Conservation (phyloP, 2,888 invertebrate species). For the Cylloceria caligata region DNA sequence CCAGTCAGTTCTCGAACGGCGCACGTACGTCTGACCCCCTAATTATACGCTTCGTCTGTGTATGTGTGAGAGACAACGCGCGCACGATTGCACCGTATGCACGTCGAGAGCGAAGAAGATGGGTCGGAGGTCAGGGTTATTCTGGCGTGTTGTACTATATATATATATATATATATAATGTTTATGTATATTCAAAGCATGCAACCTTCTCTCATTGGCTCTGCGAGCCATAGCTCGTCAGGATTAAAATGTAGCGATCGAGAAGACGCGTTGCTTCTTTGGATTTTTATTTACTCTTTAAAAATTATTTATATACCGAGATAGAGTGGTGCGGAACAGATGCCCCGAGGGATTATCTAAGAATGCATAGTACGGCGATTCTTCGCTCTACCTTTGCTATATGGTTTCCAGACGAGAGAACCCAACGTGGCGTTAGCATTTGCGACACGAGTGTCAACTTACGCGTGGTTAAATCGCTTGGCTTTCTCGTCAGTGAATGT, state of each 20-base stretch:
- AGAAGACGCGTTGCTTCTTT: slow-evolving; percentile 15
- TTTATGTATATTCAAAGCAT: slow-evolving; percentile 1
- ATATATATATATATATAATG: not conserved
- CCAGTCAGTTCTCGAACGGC: slow-evolving; percentile 62
- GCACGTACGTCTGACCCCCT: slow-evolving; percentile 78
- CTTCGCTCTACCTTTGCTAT: not conserved
- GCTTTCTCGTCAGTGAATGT: slow-evolving; percentile 4
- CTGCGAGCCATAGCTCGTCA: not conserved
- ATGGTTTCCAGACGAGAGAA: slow-evolving; percentile 40
- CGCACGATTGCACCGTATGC: slow-evolving; percentile 46
- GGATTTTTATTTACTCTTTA: not conserved
- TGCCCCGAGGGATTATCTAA: slow-evolving; percentile 30
- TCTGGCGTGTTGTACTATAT: slow-evolving; percentile 37
- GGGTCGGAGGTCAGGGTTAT: slow-evolving; percentile 82
- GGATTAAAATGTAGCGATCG: slow-evolving; percentile 16
- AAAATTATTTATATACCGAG: slow-evolving; percentile 25
- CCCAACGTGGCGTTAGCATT: slow-evolving; percentile 25
- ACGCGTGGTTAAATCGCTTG: slow-evolving; percentile 48
- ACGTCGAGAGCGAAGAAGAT: slow-evolving; percentile 67
- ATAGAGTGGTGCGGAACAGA: not conserved
- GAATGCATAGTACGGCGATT: not conserved
- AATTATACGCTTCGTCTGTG: slow-evolving; percentile 80
- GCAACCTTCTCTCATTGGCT: slow-evolving; percentile 2
- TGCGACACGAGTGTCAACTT: slow-evolving; percentile 46
- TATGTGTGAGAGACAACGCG: not conserved